These are phyloP conservation scores for Rattus norvegicus DNA, from an alignment of 2,113 vertebrate species.

Conservation along the genomic window DNA sequence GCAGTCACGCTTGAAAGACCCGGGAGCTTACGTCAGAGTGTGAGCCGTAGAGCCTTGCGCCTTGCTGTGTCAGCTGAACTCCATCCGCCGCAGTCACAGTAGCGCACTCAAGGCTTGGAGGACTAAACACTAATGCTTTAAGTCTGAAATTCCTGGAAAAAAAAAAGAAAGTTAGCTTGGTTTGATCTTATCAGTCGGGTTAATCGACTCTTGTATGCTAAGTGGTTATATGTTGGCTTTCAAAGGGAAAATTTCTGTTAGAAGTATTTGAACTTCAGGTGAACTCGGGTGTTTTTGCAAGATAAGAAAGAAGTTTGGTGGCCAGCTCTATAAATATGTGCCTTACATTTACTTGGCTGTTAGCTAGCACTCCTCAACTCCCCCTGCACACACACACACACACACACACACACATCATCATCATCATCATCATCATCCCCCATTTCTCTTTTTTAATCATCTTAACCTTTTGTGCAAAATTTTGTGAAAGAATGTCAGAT, in stretches of 20 bases:
- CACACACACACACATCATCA: too few species aligned
- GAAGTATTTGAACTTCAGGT: slow-evolving; percentile 55
- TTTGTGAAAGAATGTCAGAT: slow-evolving; percentile 2
- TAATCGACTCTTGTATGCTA: background rate
- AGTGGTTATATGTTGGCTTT: slow-evolving; percentile 48
- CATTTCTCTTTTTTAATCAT: background rate
- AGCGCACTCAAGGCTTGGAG: background rate
- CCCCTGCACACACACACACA: too few species aligned
- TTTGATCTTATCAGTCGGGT: background rate
- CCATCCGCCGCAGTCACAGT: background rate
- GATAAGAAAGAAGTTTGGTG: slow-evolving; percentile 26
- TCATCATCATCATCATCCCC: too few species aligned
- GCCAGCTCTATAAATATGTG: slow-evolving; percentile 21
- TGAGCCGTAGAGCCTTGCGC: background rate
- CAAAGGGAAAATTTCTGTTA: slow-evolving; percentile 39
- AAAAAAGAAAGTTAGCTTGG: background rate
- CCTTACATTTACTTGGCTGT: slow-evolving; percentile 32
- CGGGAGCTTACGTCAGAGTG: background rate
- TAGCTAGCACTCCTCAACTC: background rate
- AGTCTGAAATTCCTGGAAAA: slow-evolving; percentile 10
- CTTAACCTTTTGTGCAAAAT: slow-evolving; percentile 4
- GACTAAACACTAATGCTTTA: background rate
- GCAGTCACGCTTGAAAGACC: background rate
- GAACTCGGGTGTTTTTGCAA: slow-evolving; percentile 46
- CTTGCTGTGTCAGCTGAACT: background rate